Conservation (phyloP, 2,113 vertebrate genomes). For the Eublepharis macularius region DNA sequence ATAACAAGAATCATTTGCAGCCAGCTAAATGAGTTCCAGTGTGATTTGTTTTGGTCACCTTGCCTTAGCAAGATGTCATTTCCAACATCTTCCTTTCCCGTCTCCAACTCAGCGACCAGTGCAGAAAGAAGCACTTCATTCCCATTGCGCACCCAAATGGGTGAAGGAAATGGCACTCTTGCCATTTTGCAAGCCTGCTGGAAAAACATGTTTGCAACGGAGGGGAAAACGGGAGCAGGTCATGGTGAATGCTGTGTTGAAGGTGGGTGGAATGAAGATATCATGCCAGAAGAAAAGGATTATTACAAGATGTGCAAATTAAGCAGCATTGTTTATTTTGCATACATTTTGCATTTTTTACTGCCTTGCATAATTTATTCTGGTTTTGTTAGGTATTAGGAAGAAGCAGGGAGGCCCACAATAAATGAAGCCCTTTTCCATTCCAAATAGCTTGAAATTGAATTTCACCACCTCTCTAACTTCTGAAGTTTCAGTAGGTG, state of each 20-base stretch:
- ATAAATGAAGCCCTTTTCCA: too few relatives aligned
- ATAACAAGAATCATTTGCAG: rapidly evolving
- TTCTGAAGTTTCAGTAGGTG: neutral
- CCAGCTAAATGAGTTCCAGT: neutral
- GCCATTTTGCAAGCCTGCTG: too few relatives aligned
- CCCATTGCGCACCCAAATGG: rapidly evolving
- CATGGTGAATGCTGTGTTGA: neutral
- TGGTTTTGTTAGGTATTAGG: too few relatives aligned
- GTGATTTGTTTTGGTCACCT: neutral
- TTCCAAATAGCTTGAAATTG: too few relatives aligned
- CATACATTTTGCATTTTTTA: too few relatives aligned
- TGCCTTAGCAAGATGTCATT: neutral
- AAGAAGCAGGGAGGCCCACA: too few relatives aligned
- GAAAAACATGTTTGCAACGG: neutral
- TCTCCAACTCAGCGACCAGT: neutral
- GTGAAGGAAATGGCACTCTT: neutral
- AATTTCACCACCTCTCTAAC: neutral
- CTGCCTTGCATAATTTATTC: too few relatives aligned
- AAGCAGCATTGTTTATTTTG: too few relatives aligned
- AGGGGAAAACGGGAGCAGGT: neutral
- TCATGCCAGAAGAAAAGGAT: too few relatives aligned
- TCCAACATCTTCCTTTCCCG: neutral
- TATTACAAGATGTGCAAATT: too few relatives aligned
- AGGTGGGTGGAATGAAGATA: too few relatives aligned
- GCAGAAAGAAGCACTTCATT: neutral